Percentiles rank a stretch among this genome's conserved stretches.
Conservation (phyloP, 2,888 invertebrate genomes). For the Drosophila formosana region DNA sequence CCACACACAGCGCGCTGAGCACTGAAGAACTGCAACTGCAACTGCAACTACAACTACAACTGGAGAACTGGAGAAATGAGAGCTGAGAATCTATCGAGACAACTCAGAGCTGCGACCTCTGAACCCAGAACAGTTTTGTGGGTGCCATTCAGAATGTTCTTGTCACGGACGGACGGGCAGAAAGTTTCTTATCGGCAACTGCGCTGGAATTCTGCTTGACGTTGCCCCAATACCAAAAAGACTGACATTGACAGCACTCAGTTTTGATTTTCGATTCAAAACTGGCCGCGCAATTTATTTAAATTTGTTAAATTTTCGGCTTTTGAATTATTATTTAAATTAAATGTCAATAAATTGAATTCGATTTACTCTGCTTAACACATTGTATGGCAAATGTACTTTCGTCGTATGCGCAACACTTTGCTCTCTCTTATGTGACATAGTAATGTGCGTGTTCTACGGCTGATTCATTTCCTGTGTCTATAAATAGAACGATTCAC, state of each 20-base stretch:
- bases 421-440: background rate
- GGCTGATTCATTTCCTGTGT: background rate
- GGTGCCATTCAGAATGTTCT: constrained; percentile 20
- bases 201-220: constrained; percentile 16
- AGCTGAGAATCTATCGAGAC: constrained; percentile 1
- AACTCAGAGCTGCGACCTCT: constrained; percentile 16
- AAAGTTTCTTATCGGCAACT: constrained; percentile 42
- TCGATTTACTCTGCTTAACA: no score
- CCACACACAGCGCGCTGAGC: constrained; percentile 41
- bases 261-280: no score
- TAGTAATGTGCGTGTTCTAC: background rate
- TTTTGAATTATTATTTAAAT: no score
- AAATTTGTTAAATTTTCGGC: no score
- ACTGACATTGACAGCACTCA: background rate
- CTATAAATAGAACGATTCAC: constrained; percentile 16
- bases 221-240: background rate
- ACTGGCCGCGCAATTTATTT: no score
- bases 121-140: constrained; percentile 27
- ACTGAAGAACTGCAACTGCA: background rate
- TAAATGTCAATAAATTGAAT: no score
- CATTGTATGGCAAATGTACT: no score
- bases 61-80: constrained; percentile 5
- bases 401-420: no score
- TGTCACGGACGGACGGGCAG: constrained; percentile 15
- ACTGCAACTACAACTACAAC: no score